Conservation (phyloP, 2,797 vertebrate genomes). For the Xiphorhynchus erythropygius region DNA sequence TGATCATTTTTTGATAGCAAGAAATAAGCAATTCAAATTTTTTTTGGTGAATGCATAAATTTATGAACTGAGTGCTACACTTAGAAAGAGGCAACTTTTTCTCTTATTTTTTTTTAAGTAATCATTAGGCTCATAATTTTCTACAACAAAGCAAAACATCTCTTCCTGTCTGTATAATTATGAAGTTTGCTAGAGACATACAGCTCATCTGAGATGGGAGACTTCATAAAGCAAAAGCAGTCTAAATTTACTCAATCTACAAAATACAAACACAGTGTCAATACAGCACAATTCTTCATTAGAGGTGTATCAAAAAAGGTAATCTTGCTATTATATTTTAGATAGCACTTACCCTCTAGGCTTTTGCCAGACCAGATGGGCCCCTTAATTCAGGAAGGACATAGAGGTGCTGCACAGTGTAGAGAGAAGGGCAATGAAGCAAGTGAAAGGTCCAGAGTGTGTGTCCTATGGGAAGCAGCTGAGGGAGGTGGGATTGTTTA, state of each 20-base stretch:
- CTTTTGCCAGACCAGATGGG: neutral
- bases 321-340: neutral
- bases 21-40: neutral
- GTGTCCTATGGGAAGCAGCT: neutral
- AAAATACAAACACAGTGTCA: neutral
- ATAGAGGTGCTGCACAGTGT: neutral
- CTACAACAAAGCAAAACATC: neutral
- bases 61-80: neutral
- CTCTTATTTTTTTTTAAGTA: neutral
- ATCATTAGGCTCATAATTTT: neutral
- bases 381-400: neutral
- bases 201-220: neutral
- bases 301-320: neutral
- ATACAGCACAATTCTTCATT: neutral
- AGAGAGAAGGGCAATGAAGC: neutral
- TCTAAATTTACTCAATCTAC: neutral
- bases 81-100: neutral
- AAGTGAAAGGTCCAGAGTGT: neutral
- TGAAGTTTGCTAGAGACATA: neutral
- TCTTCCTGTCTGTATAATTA: neutral
- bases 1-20: neutral
- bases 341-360: neutral
- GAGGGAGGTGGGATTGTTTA: neutral
- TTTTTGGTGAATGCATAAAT: neutral
- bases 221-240: neutral